A percentile compares a stretch with the other conserved stretches of the same genome.
phyloP scores from a whole-genome alignment of 35 echinoderm and acorn worm species.

The Anneissia japonica region DNA sequence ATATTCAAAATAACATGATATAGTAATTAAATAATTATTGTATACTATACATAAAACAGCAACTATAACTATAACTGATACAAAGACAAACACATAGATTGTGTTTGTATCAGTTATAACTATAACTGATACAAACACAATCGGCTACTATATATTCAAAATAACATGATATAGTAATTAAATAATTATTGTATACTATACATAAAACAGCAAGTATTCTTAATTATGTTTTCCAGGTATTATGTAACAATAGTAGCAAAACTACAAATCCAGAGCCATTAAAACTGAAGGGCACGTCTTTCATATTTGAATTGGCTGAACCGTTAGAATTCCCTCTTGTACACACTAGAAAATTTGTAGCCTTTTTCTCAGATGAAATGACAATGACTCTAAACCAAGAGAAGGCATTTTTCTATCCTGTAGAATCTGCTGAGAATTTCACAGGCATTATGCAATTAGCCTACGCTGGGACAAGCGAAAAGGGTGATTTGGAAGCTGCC shows the following conservation, averaged over 20 bases:
- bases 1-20: too few species aligned
- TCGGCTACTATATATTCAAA: too few species aligned
- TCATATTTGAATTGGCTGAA: conserved; percentile 75
- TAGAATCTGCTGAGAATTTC: conserved; percentile 14
- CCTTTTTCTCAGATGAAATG: conserved; percentile 80
- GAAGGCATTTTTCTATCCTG: conserved; percentile 22
- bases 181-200: too few species aligned
- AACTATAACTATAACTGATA: too few species aligned
- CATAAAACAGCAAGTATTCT: too few species aligned
- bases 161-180: too few species aligned
- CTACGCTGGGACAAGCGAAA: conserved; percentile 51
- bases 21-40: too few species aligned
- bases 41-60: too few species aligned
- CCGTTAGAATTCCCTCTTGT: conserved; percentile 4
- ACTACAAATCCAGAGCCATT: background rate
- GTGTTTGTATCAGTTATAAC: too few species aligned
- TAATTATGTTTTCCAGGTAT: background rate
- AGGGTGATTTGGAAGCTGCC: conserved; percentile 30
- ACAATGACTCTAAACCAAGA: conserved; percentile 16
- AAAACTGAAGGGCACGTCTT: conserved; percentile 13
- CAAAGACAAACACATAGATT: too few species aligned
- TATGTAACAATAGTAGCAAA: background rate
- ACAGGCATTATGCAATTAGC: conserved; percentile 79
- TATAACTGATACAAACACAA: too few species aligned
- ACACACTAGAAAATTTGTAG: conserved; percentile 71